These are phyloP conservation scores for Hyposoter didymator DNA, from an alignment of 2,888 invertebrate genomes.

Conservation along the genomic window DNA sequence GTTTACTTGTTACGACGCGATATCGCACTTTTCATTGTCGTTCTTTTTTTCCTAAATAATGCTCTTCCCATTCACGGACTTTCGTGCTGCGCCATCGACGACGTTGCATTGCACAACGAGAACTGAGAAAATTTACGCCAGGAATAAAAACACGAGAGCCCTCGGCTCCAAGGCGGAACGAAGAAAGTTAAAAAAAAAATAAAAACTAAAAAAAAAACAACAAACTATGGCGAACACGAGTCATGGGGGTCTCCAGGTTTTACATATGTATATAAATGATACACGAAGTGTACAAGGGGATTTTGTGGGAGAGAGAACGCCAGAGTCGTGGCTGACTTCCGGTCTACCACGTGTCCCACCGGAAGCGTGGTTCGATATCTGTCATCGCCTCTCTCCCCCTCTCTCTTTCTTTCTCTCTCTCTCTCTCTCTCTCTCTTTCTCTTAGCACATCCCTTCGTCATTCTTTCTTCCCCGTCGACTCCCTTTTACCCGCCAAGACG, in stretches of 20 bases:
- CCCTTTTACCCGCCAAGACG: conserved; percentile 16
- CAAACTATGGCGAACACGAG: conserved; percentile 59
- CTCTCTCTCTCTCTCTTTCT: conserved; percentile 31
- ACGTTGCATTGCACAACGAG: conserved; percentile 3
- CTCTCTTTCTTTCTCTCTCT: no score
- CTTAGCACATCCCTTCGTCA: conserved; percentile 2
- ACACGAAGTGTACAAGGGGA: conserved; percentile 28
- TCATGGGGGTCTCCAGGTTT: conserved; percentile 66
- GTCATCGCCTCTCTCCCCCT: conserved; percentile 71
- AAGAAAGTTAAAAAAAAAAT: conserved; percentile 23
- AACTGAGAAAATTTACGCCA: conserved; percentile 35
- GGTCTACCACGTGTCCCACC: conserved; percentile 76
- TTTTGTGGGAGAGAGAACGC: conserved; percentile 51
- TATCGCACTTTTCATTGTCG: not conserved
- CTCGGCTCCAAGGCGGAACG: not conserved
- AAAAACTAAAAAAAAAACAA: not conserved
- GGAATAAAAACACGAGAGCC: conserved; percentile 35
- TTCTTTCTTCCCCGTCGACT: conserved; percentile 34
- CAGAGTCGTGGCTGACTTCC: conserved; percentile 73
- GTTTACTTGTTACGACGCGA: not conserved
- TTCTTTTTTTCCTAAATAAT: not conserved
- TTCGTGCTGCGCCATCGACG: conserved; percentile 48
- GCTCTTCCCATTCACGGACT: not conserved
- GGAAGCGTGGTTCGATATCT: conserved; percentile 75
- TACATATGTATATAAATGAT: conserved; percentile 55